Evolutionary conservation across 2,888 invertebrate species (phyloP).

Genomic region (Synanthedon tipuliformis): DNA sequence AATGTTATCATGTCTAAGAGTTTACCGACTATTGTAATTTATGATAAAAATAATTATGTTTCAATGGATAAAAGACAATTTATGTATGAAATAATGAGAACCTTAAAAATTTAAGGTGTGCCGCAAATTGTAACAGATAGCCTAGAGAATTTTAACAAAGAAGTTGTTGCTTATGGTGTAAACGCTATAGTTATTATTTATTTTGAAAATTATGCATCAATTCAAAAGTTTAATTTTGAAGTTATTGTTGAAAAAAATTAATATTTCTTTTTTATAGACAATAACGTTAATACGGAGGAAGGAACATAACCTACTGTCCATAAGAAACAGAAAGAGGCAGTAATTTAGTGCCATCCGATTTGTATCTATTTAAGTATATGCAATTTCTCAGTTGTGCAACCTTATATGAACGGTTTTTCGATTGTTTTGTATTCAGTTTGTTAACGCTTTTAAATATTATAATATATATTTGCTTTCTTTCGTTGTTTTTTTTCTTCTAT

Average conservation of each 20-base stretch:
- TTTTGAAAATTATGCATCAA: constrained; percentile 14
- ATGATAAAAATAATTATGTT: not conserved
- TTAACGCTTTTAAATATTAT: too few relatives aligned
- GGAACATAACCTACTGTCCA: not conserved
- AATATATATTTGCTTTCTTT: too few relatives aligned
- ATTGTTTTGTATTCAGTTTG: too few relatives aligned
- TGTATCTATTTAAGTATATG: too few relatives aligned
- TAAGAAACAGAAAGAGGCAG: too few relatives aligned
- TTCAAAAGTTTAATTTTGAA: constrained; percentile 11
- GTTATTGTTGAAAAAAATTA: constrained; percentile 14
- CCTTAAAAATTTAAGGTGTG: constrained; percentile 1
- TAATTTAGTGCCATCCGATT: too few relatives aligned
- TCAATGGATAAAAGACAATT: not conserved
- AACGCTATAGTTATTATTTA: constrained; percentile 15
- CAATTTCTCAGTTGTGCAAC: too few relatives aligned
- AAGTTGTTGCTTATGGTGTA: constrained; percentile 4
- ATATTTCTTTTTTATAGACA: constrained; percentile 22
- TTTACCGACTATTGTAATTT: constrained; percentile 3
- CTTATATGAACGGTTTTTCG: too few relatives aligned
- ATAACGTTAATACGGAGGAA: constrained; percentile 22
- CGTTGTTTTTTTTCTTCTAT: too few relatives aligned
- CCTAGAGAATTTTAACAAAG: not conserved
- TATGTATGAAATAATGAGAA: not conserved
- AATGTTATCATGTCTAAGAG: not conserved
- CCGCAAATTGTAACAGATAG: not conserved